A percentile compares a stretch with the other conserved stretches of the same genome.
Conservation (phyloP, 2,113 vertebrate genomes). For the Podarcis raffonei region DNA sequence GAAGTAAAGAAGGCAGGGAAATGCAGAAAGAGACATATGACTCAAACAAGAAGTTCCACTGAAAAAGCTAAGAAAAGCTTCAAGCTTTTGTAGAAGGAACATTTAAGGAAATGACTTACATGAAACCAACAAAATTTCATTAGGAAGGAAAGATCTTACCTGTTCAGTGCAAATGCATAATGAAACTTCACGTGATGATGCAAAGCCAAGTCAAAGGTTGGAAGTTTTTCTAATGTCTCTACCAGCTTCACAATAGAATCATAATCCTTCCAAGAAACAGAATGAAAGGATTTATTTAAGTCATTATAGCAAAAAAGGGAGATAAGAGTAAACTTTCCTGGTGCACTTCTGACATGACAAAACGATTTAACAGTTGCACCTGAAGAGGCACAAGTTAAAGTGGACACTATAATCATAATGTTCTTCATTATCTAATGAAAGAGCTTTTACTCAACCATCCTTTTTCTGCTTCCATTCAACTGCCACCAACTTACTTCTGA, state of each 20-base stretch:
- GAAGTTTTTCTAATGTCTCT: slow-evolving; percentile 94
- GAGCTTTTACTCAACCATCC: neutral
- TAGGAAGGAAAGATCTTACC: slow-evolving; percentile 76
- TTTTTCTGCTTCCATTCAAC: neutral
- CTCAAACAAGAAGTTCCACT: neutral
- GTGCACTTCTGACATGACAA: neutral
- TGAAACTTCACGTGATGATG: slow-evolving; percentile 96
- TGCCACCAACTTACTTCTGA: no score
- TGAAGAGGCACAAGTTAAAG: neutral
- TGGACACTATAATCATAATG: neutral
- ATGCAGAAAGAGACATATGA: neutral
- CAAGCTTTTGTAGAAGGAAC: neutral
- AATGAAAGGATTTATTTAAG: slow-evolving; percentile 51
- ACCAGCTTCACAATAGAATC: slow-evolving; percentile 96
- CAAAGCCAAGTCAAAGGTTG: slow-evolving; percentile 93
- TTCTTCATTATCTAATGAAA: neutral
- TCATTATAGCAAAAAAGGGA: slow-evolving; percentile 14
- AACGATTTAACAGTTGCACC: neutral
- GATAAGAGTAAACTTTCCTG: slow-evolving; percentile 6
- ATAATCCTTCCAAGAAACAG: slow-evolving; percentile 86
- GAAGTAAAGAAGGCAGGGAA: neutral
- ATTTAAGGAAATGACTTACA: neutral
- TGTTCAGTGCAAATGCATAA: slow-evolving; percentile 95
- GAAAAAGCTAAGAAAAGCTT: neutral
- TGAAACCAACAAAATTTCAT: neutral